Percentiles rank a stretch among this genome's conserved stretches.
These are phyloP conservation scores for Ypsolopha scabrella DNA, from an alignment of 2,888 invertebrate genomes.

Conservation along the genomic window DNA sequence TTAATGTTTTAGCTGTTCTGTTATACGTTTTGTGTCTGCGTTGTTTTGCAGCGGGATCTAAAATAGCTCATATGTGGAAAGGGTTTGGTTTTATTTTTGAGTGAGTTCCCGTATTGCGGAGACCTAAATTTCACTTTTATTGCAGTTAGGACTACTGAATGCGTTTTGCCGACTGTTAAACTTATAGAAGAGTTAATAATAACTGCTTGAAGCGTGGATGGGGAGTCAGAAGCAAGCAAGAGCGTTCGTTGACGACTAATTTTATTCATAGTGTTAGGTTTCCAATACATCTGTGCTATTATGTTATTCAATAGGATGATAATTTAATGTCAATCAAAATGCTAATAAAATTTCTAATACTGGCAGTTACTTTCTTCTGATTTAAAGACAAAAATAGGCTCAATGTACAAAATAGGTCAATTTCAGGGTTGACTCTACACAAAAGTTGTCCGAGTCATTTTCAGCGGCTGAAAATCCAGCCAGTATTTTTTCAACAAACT, in stretches of 20 bases:
- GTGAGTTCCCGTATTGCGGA: slow-evolving; percentile 19
- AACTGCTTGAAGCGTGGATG: neutral
- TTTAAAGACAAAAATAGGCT: no score
- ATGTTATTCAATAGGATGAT: no score
- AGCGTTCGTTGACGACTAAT: no score
- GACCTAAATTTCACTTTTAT: slow-evolving; percentile 21
- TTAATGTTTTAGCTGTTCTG: slow-evolving; percentile 6
- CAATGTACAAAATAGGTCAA: no score
- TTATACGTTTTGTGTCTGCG: slow-evolving; percentile 37
- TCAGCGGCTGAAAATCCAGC: no score
- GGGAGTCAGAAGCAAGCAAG: neutral
- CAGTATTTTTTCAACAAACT: no score
- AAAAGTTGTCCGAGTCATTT: no score
- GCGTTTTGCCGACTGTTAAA: slow-evolving; percentile 3
- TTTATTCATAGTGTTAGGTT: no score
- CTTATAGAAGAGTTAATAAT: neutral
- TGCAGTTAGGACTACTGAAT: neutral
- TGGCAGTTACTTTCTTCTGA: no score
- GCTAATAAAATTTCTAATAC: neutral
- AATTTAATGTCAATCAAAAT: no score
- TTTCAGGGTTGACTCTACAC: no score
- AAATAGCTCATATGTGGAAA: slow-evolving; percentile 53
- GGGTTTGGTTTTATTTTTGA: slow-evolving; percentile 43
- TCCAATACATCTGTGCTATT: no score
- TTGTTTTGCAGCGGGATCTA: slow-evolving; percentile 42